Base-by-base conservation (phyloP, 2,888 invertebrate genomes). In the Synanthedon vespiformis region DNA sequence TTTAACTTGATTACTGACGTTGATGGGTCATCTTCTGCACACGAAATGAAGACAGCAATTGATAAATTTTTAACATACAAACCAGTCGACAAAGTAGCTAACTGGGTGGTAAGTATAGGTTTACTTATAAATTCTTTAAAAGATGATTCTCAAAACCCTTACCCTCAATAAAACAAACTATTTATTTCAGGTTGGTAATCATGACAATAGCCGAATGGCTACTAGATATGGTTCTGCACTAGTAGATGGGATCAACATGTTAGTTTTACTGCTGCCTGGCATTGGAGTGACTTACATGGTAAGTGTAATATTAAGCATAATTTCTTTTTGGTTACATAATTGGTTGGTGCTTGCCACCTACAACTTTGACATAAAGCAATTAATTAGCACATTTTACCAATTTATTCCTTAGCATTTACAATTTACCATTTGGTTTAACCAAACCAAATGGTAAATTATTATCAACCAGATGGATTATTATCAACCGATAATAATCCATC, bases 191-290 rank as follows among this genome's bases (percentile, higher is more conserved):
- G 79, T 91, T 52, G 92, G 92, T 12, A 93, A 93, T 68, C 93
- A 93, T 64, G 93, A 93, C 68, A 82, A 91, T 47, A 77, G 79
- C 34, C 85, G 93, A 57, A 88, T 91, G 66, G 90, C 89, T 2
- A 85, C 89, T 1, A 89, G 93, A 51, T 89, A 90, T 56, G 92
- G 93, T 4, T 67, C 78, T 0, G 86, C 89, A 52, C 84, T 92
- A 50, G 89, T 91, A 1, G 92, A 94, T 67, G 90, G 91, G 1
- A 79, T 94, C 22, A 93, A 92, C 70, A 92, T 93, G 86, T 79
- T 96, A 58, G 88, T 90, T 13, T 78, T 93, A 55, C 77, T 93
- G 1, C 77, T 96, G 49, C 94, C 94, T 0, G 95, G 95, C 40
- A 90, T 93, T 2, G 89, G 91, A 1, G 89, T 94, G 1, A 91